Conservation (phyloP, 2,797 vertebrate species). For the Gymnodraco acuticeps region DNA sequence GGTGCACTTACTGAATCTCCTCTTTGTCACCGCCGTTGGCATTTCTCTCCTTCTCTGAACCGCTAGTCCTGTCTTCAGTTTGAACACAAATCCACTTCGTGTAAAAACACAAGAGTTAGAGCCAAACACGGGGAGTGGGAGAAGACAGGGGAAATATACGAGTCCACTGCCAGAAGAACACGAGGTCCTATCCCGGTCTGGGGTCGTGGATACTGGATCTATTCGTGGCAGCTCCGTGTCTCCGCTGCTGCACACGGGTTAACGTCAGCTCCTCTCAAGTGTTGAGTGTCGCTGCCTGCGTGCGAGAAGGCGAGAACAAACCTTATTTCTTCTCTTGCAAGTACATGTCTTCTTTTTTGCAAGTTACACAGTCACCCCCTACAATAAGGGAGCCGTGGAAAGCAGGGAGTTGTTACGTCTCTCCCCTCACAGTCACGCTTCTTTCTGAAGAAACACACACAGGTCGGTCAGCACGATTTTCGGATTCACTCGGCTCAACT, state of each 20-base stretch:
- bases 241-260: constrained; percentile 51
- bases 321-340: background rate
- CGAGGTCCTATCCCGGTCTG: constrained; percentile 75
- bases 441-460: constrained; percentile 64
- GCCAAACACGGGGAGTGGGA: constrained; percentile 19
- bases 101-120: constrained; percentile 51
- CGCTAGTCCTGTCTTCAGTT: constrained; percentile 72
- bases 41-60: constrained; percentile 77
- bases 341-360: constrained; percentile 1
- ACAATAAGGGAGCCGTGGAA: constrained; percentile 51
- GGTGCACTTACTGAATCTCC: constrained; percentile 82
- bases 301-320: constrained; percentile 21
- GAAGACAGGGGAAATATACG: constrained; percentile 23
- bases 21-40: constrained; percentile 79
- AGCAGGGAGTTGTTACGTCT: constrained; percentile 52
- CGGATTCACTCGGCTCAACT: constrained; percentile 74
- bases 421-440: constrained; percentile 73
- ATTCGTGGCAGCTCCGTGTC: constrained; percentile 69
- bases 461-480: constrained; percentile 78
- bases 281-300: constrained; percentile 51
- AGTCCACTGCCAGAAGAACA: constrained; percentile 65
- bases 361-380: constrained; percentile 44
- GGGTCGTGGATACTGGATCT: constrained; percentile 71
- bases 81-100: constrained; percentile 76
- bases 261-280: constrained; percentile 61